phyloP scores from a whole-genome alignment of 2,113 vertebrate species.

The Megaleporinus macrocephalus region DNA sequence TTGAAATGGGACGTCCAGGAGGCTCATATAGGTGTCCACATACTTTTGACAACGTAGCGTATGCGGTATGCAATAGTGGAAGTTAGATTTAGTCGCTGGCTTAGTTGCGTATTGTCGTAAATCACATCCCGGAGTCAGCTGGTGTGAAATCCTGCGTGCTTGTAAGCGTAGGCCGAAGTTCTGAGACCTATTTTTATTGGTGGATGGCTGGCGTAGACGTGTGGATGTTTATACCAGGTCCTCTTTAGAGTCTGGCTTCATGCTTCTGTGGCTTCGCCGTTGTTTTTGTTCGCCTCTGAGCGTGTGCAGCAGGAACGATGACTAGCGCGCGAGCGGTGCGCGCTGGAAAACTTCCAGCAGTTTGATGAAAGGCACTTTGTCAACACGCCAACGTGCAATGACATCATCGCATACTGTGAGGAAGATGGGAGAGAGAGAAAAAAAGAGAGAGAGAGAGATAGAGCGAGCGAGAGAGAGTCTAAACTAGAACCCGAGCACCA shows the following conservation, averaged over 20 bases:
- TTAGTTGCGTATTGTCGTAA: no score
- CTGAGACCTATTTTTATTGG: background rate
- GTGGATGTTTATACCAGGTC: background rate
- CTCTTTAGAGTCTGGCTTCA: background rate
- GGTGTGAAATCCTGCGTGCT: background rate
- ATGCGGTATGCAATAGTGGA: no score
- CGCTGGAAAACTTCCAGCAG: constrained; percentile 30
- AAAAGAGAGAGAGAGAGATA: constrained; percentile 33
- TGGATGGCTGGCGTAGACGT: background rate
- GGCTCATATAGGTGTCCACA: no score
- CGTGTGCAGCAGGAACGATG: background rate
- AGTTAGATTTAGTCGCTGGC: no score
- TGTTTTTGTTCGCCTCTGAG: background rate
- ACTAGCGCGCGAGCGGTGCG: background rate
- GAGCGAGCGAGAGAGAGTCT: constrained; percentile 40
- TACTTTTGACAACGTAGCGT: no score
- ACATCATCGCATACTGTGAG: constrained; percentile 44
- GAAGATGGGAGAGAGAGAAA: constrained; percentile 21
- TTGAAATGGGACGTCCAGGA: no score
- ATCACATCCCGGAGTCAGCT: no score
- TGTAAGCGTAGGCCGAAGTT: background rate
- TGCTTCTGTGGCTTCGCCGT: background rate
- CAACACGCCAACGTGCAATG: constrained; percentile 34
- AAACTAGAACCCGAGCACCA: constrained; percentile 39
- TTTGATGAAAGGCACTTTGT: constrained; percentile 9